Percentiles rank a stretch among this genome's conserved stretches.
Evolutionary conservation across 2,113 vertebrate genomes (phyloP).

Genomic region (Corythaixoides concolor): DNA sequence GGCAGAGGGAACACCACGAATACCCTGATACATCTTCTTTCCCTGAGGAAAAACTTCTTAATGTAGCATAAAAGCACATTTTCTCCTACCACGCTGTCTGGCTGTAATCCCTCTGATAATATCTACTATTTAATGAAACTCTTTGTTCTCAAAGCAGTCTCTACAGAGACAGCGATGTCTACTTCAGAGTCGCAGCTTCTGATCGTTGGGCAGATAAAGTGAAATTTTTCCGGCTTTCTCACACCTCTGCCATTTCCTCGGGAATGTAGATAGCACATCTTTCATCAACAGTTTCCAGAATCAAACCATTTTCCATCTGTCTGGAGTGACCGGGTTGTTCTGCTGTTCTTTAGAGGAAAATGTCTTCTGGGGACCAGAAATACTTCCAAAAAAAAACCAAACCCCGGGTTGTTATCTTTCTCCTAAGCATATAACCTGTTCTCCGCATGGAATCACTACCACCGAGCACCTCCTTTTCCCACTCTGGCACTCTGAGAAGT

Average conservation of each 20-base stretch:
- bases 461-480: not conserved
- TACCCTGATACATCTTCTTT: not conserved
- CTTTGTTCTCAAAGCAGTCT: not conserved
- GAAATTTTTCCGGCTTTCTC: not conserved
- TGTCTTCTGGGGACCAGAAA: not conserved
- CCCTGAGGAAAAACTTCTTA: not conserved
- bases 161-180: not conserved
- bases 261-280: not conserved
- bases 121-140: not conserved
- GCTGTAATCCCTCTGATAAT: not conserved
- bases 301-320: not conserved
- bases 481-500: not conserved
- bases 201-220: not conserved
- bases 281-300: not conserved
- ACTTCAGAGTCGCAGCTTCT: not conserved
- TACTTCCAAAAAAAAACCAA: not conserved
- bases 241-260: not conserved
- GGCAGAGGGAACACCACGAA: not conserved
- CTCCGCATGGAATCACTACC: not conserved
- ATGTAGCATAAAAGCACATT: not conserved
- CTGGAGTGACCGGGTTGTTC: not conserved
- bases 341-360: not conserved
- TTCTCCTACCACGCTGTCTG: not conserved
- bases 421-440: not conserved
- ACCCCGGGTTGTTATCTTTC: no score